Percentiles rank a stretch among this genome's conserved stretches.
These are phyloP conservation scores for Cydia fagiglandana DNA, from an alignment of 1,140 invertebrate species.

Conservation along the genomic window DNA sequence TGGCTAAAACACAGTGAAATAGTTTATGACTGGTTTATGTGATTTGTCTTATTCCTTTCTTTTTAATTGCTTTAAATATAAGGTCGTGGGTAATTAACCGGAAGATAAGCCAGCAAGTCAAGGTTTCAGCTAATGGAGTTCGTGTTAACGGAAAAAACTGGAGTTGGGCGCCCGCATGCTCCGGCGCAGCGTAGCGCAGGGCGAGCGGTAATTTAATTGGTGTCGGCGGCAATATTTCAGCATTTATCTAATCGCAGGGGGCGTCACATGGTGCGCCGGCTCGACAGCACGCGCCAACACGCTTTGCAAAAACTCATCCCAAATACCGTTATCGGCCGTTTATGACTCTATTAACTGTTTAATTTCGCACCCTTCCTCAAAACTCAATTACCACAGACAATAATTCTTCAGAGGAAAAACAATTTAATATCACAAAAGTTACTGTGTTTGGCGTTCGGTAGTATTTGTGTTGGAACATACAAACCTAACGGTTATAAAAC, in stretches of 20 bases:
- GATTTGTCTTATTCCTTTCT: constrained; percentile 27
- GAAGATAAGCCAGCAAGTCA: constrained; percentile 24
- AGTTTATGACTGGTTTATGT: constrained; percentile 28
- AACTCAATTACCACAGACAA: not conserved
- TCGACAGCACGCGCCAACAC: constrained; percentile 37
- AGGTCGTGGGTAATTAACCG: constrained; percentile 28
- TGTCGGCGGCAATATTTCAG: constrained; percentile 40
- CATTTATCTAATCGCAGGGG: constrained; percentile 40
- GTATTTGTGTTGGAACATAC: no score
- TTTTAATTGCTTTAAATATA: constrained; percentile 23
- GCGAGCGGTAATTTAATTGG: constrained; percentile 30
- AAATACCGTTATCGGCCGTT: not conserved
- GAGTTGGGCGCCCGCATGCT: constrained; percentile 25
- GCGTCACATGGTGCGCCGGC: constrained; percentile 36
- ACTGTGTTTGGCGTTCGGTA: no score
- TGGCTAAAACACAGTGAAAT: not conserved
- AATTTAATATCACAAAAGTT: not conserved
- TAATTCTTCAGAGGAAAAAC: not conserved
- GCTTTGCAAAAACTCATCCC: constrained; percentile 12
- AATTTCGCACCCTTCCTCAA: not conserved
- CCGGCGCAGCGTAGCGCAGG: constrained; percentile 30
- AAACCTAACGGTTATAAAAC: no score
- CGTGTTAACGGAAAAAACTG: constrained; percentile 23
- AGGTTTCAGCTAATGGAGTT: constrained; percentile 30
- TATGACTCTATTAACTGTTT: not conserved